These are phyloP conservation scores for Paedocypris micromegethes DNA, from an alignment of 2,797 vertebrate genomes.

Conservation along the genomic window DNA sequence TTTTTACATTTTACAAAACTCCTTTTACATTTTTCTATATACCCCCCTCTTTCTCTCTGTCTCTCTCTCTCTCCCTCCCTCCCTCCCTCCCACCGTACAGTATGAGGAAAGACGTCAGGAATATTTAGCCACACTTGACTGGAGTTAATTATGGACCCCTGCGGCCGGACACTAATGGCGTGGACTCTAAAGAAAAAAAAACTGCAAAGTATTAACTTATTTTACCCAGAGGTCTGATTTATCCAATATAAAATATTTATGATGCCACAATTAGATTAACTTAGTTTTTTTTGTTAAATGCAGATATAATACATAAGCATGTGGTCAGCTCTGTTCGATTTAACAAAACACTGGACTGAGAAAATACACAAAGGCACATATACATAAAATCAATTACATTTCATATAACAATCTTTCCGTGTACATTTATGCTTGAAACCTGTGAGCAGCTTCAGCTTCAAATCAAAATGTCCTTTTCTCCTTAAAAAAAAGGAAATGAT, in stretches of 20 bases:
- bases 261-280: constrained; percentile 81
- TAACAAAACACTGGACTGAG: neutral
- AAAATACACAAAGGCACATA: neutral
- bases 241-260: constrained; percentile 92
- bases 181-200: constrained; percentile 91
- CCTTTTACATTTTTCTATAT: too few relatives aligned
- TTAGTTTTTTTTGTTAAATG: constrained; percentile 59
- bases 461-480: neutral
- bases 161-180: constrained; percentile 87
- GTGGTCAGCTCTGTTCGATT: constrained; percentile 10
- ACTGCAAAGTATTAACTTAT: constrained; percentile 77
- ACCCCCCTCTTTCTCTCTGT: constrained; percentile 49
- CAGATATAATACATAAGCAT: constrained; percentile 12
- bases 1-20: too few relatives aligned
- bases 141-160: constrained; percentile 93
- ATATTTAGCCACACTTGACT: constrained; percentile 95
- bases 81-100: constrained; percentile 95
- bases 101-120: constrained; percentile 96
- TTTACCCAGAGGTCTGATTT: constrained; percentile 91
- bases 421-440: neutral
- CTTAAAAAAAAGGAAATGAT: constrained; percentile 57
- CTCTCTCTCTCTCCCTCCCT: constrained; percentile 86
- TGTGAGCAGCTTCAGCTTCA: neutral
- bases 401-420: neutral
- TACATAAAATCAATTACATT: neutral